Evolutionary conservation across 2,888 invertebrate species (phyloP), one percentile per base, ranked within the genome.

Genomic region (Drosophila borborema): DNA sequence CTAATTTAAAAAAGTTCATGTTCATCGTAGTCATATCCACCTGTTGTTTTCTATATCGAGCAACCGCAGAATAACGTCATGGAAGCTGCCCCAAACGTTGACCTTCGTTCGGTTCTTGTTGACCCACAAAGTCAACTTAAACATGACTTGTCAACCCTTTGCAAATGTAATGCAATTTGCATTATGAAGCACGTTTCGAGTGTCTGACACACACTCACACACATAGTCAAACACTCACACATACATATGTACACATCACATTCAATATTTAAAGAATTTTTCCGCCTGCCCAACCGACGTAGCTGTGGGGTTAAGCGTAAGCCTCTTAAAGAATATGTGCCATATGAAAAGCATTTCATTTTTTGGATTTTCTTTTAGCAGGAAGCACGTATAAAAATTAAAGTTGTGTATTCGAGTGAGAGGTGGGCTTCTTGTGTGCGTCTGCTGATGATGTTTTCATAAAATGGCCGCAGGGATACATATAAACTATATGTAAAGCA

Each of bases 391-490:
- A 49, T 49, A 45, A 55, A 70, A 59, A 64, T 46, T 45, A 41
- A 18, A 58, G 20, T 36, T 41, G 41, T 36, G 16, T 12, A 38
- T 28, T 31, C 53, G 23, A 43, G 43, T 38, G 20, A 31, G 38
- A 1, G 36, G 38, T 28, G 3, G 36, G 54, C 2, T 51, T 4
- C 38, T 36, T 58, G 61, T 65, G 36, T 43, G 14, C 55, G 40
- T 64, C 71, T 80, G 67, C 76, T 80, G 82, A 64, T 72, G 69
- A 73, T 86, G 80, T 72, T 81, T 64, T 51, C 71, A 40, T 79
- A 71, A 84, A 86, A 67, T 84, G 89, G 64, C 89, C 82, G 62
- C 64, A 46, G 84, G 87, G 87, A 89, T 54, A 65, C 76, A 81
- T 81, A 75, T 51, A 66, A 75, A 71, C 70, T 64, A 66, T 62